Base-by-base conservation (phyloP, 2,113 vertebrate species). In the Axis porcinus region DNA sequence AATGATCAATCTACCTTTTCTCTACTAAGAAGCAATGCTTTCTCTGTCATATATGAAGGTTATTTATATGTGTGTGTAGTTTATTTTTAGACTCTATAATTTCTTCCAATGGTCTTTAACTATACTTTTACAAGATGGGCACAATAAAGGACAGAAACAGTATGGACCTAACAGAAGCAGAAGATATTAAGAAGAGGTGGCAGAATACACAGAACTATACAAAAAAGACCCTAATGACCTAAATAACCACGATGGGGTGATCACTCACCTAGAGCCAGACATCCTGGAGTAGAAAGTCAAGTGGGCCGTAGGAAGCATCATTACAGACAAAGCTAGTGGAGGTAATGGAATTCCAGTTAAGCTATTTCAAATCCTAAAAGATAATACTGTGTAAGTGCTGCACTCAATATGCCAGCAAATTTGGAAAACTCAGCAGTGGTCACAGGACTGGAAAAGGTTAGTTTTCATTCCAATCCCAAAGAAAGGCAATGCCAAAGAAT, bases 201-300 rank as follows among this genome's bases (percentile, higher is more conserved):
- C n/a, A 70, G n/a, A 70, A 70, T 40, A 70, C 10, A 70, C 5
- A 70, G 67, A 70, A 70, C n/a, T 70, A 12, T 23, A 40, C 19
- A 13, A 70, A 70, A 67, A 70, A 23, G n/a, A 70, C 23, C 67
- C 40, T 70, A 70, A 40, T 40, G 67, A 40, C 5, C n/a, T n/a
- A 70, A 70, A 23, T 40, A 23, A n/a, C 16, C 33, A 67, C 0
- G 1, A 67, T 19, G 33, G 7, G 16, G 16, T n/a, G 33, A 36
- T 40, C 10, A 36, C 10, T 40, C n/a, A 40, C 10, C 23, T 58
- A 58, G 23, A 58, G 23, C 23, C 52, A 58, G 57, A 58, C 57
- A 58, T 27, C 23, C n/a, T 70, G n/a, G n/a, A 70, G 67, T 70
- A 19, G n/a, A 36, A 70, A 40, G n/a, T 70, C 67, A 70, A 70